Evolutionary conservation across 2,113 vertebrate genomes (phyloP), one percentile per base, ranked within the genome.

Genomic region (Lethenteron reissneri): DNA sequence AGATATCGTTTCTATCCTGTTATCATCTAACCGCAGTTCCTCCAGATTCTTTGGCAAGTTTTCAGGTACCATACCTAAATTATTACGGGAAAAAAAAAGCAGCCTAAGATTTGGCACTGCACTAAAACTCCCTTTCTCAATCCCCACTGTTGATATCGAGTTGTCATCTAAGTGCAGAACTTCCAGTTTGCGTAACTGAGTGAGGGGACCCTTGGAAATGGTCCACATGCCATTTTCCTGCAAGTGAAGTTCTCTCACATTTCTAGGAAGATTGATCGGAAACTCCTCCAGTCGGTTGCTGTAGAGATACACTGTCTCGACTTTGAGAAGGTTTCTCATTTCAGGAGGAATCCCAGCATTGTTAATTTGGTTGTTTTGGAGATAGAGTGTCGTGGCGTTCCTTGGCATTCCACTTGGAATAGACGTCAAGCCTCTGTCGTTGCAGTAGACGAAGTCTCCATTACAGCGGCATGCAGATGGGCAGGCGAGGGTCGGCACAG

Each of bases 311-410:
- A 99, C 92, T 0, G 86, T 92, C 76, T 96, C 89, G 77, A 99
- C 88, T 0, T 90, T 89, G 73, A 79, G 90, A 58, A 96, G 82
- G 6, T 83, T 87, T 80, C 95, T 90, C 78, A 99, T 83, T 77
- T 96, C 92, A 62, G 87, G 41, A 57, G 94, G 94, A 81, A 99
- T 96, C 75, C 94, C 91, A 80, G 94, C 92, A 80, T 95, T 97
- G 85, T 95, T 97, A 81, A 99, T 99, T 90, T 94, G 89, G 88
- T 99, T 99, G 82, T 99, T 96, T 75, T 99, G 94, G 78, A 97
- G 88, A 84, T 84, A 97, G 81, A 99, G 90, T 71, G 90, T 84
- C 74, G 83, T 95, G 81, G 84, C 87, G 80, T 91, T 92, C 82
- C 95, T 91, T 70, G 87, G 83, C 76, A 97, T 89, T 77, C 92